Evolutionary conservation across 2,113 vertebrate species (phyloP), one percentile per base, ranked within the genome.

Genomic region (Setophaga kirtlandii): DNA sequence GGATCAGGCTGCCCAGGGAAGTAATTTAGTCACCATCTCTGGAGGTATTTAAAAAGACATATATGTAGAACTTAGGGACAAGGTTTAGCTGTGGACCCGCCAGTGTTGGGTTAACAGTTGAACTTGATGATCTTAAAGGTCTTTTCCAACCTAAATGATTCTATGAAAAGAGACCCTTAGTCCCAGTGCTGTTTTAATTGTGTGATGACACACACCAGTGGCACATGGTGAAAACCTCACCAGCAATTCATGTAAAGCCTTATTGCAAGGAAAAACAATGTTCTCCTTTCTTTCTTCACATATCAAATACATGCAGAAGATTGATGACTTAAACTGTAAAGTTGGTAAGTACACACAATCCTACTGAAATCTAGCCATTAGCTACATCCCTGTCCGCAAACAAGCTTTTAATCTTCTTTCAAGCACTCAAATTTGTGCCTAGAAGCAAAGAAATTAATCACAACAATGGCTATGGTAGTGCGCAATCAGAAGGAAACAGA

Each of bases 401-500:
- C 78, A 93, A 78, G 94, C 93, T 93, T 87, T 96, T 94, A 89
- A 96, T 95, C 94, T 96, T 93, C 94, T 96, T 97, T 95, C 27
- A 8, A 85, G 93, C 70, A 89, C 82, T 96, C 82, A 71, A 81
- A 97, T 96, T 92, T 93, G 87, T 94, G 95, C 87, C 93, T 96
- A 91, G 89, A 81, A 96, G 94, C 87, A 96, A 94, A 92, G 74
- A 96, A 96, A 97, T 94, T 95, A 94, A 96, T 97, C 95, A 95
- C 83, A 93, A 93, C 96, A 96, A 94, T 81, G 73, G 65, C 64
- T 87, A 23, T 28, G 74, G 82, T 10, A 5, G 79, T n/a, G 75
- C 0, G 1, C 90, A 97, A 96, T 96, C 96, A 95, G 90, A 95
- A 97, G 96, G 97, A 97, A 97, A 97, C 94, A 96, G 96, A 97